Percentiles rank a stretch among this genome's conserved stretches.
Conservation (phyloP, 2,113 vertebrate species). For the Myrmecophaga tridactyla region DNA sequence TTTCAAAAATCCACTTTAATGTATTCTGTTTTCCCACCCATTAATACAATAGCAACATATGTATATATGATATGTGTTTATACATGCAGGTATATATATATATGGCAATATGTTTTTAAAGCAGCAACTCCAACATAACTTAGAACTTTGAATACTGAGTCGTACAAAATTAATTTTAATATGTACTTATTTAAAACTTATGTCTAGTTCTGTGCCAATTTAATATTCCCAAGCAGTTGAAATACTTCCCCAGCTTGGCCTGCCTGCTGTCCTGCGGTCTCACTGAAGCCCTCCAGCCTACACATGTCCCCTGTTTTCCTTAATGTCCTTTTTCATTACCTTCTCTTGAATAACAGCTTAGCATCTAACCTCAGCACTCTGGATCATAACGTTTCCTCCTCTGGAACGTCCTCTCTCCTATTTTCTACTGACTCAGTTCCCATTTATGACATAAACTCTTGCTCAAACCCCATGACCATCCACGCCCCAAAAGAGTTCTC, state of each 20-base stretch:
- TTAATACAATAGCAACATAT: conserved; percentile 6
- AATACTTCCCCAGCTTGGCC: not conserved
- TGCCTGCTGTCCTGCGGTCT: not conserved
- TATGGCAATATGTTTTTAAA: not conserved
- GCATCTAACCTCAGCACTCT: not conserved
- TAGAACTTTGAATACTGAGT: not conserved
- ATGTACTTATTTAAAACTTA: not conserved
- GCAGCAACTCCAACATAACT: not conserved
- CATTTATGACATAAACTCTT: conserved; percentile 32
- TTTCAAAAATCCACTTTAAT: conserved; percentile 51
- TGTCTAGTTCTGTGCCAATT: not conserved
- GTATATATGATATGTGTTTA: not conserved
- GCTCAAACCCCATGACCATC: not conserved
- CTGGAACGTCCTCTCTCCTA: not conserved
- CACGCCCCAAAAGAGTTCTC: not conserved
- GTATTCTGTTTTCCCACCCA: not conserved
- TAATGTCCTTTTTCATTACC: not conserved
- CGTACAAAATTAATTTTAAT: conserved; percentile 14
- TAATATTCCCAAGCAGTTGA: not conserved
- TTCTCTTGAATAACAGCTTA: not conserved
- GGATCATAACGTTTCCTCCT: not conserved
- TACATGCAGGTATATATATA: not conserved
- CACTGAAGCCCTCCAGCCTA: not conserved
- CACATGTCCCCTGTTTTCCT: not conserved
- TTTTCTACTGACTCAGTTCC: not conserved